These are phyloP conservation scores for Lynx canadensis DNA, from an alignment of 2,113 vertebrate species.

Conservation along the genomic window DNA sequence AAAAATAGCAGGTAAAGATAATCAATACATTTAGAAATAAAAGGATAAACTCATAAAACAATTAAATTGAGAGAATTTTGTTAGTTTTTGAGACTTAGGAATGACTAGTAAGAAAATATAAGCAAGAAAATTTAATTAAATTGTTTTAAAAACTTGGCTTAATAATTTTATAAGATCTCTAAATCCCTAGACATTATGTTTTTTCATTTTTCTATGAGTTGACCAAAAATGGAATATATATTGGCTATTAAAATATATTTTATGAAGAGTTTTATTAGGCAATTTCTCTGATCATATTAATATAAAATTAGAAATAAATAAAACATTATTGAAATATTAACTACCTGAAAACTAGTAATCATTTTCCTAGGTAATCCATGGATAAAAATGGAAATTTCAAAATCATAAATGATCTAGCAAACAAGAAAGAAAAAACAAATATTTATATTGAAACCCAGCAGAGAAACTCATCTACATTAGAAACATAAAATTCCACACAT, in stretches of 20 bases:
- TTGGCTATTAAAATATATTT: not conserved
- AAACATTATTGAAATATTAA: not conserved
- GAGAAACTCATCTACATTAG: not conserved
- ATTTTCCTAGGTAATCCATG: not conserved
- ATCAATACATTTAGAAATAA: not conserved
- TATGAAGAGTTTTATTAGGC: not conserved
- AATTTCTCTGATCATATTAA: not conserved
- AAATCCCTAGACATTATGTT: not conserved
- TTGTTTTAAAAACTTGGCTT: not conserved
- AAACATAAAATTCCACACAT: not conserved
- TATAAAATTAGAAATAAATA: not conserved
- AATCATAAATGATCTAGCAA: slow-evolving; percentile 13
- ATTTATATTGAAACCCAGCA: not conserved
- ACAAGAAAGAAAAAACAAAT: not conserved
- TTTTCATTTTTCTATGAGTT: not conserved
- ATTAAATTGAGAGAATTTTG: not conserved
- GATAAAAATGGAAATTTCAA: not conserved
- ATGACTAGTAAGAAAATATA: not conserved
- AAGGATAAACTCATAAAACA: not conserved
- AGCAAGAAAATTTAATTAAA: not conserved
- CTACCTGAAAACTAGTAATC: not conserved
- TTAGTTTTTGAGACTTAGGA: not conserved
- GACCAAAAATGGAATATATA: not conserved
- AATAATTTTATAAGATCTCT: not conserved
- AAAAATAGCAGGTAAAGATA: not conserved